Conservation (phyloP, 2,113 vertebrate genomes). For the Peromyscus polionotus region DNA sequence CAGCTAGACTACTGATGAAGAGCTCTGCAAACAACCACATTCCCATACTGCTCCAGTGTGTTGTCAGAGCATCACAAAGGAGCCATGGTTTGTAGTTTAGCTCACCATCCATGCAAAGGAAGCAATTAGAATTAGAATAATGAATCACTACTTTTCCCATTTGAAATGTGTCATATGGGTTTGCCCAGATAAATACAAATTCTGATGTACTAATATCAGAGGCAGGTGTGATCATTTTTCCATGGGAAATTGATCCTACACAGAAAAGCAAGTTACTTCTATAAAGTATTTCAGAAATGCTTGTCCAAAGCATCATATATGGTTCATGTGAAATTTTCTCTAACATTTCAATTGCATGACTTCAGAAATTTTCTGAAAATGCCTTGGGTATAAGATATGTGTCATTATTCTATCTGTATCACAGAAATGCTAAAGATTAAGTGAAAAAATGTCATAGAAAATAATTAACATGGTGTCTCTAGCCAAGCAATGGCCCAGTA, state of each 20-base stretch:
- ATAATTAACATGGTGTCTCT: neutral
- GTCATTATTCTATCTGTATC: neutral
- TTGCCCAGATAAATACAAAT: neutral
- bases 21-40: fast-evolving
- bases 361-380: slow-evolving; percentile 8
- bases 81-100: neutral
- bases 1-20: neutral
- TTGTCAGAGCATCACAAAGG: neutral
- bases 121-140: neutral
- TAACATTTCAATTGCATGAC: neutral
- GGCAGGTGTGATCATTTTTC: neutral
- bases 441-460: neutral
- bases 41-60: fast-evolving
- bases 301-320: neutral
- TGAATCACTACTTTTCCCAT: neutral
- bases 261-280: neutral
- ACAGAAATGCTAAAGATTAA: neutral
- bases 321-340: neutral
- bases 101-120: neutral
- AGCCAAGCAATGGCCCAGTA: neutral
- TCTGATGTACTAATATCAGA: neutral
- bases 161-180: neutral
- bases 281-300: neutral
- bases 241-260: neutral
- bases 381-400: neutral